A percentile compares a stretch with the other conserved stretches of the same genome.
phyloP scores from a whole-genome alignment of 2,888 invertebrate species.

The Pyrrhia umbra region DNA sequence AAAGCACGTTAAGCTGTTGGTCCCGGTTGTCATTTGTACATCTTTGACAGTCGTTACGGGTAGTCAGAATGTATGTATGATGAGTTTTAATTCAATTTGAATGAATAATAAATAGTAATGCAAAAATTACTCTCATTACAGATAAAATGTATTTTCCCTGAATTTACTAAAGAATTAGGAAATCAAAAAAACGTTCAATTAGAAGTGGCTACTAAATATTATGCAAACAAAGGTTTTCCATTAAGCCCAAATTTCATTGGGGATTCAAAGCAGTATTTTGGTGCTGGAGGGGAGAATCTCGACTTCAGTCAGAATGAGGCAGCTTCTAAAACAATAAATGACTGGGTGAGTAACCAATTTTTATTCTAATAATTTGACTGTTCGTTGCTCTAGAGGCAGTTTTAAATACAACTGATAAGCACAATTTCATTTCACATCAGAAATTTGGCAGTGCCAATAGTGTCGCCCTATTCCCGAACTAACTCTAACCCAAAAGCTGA shows the following conservation, averaged over 20 bases:
- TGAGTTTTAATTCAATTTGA: too few relatives aligned
- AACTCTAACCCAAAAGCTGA: too few relatives aligned
- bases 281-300: conserved; percentile 60
- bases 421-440: too few relatives aligned
- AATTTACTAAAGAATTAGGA: conserved; percentile 41
- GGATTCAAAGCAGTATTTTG: conserved; percentile 53
- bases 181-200: conserved; percentile 59
- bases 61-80: too few relatives aligned
- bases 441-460: too few relatives aligned
- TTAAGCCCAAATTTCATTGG: conserved; percentile 50
- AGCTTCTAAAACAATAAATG: conserved; percentile 69
- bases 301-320: conserved; percentile 59
- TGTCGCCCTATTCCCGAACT: too few relatives aligned
- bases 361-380: background rate
- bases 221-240: conserved; percentile 41
- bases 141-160: conserved; percentile 58
- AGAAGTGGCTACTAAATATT: conserved; percentile 59
- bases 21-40: too few relatives aligned
- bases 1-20: too few relatives aligned
- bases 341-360: conserved; percentile 66
- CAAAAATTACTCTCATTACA: conserved; percentile 40
- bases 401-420: too few relatives aligned
- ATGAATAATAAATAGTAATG: too few relatives aligned
- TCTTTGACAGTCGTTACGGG: too few relatives aligned
- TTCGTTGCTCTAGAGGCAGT: too few relatives aligned